phyloP scores from a whole-genome alignment of 2,888 invertebrate species.

The Cerastoderma edule region DNA sequence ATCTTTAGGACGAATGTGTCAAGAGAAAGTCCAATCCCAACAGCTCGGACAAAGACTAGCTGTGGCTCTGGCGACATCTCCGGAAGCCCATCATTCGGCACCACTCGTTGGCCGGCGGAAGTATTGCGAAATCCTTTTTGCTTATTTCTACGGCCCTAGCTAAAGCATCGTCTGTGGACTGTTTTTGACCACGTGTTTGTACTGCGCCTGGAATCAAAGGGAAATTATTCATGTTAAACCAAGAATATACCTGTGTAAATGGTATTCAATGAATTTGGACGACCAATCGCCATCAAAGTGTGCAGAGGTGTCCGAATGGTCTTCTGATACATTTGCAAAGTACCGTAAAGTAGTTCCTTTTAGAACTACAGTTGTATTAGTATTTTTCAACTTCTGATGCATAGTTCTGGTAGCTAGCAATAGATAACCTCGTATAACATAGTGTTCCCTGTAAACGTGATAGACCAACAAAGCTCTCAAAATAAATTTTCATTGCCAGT shows the following conservation, averaged over 20 bases:
- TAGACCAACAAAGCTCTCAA: too few relatives aligned
- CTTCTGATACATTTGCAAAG: too few relatives aligned
- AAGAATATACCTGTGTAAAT: neutral
- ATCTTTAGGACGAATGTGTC: too few relatives aligned
- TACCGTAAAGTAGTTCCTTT: too few relatives aligned
- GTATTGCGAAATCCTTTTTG: conserved; percentile 55
- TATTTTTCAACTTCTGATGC: too few relatives aligned
- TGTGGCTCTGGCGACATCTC: conserved; percentile 39
- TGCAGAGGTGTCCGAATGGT: neutral
- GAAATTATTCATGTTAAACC: conserved; percentile 1
- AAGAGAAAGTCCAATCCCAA: too few relatives aligned
- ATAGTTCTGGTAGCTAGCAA: too few relatives aligned
- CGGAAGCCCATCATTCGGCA: conserved; percentile 61
- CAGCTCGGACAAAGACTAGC: neutral
- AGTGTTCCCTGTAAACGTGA: too few relatives aligned
- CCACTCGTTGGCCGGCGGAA: conserved; percentile 56
- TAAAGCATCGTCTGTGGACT: conserved; percentile 17
- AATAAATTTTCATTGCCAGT: too few relatives aligned
- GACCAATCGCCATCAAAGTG: neutral
- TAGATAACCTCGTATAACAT: too few relatives aligned
- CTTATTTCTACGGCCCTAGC: conserved; percentile 22
- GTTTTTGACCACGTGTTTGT: neutral
- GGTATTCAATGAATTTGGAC: neutral
- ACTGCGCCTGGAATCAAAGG: too few relatives aligned
- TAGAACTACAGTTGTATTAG: too few relatives aligned